Base-by-base conservation (phyloP, 2,113 vertebrate genomes). In the Eidolon helvum region DNA sequence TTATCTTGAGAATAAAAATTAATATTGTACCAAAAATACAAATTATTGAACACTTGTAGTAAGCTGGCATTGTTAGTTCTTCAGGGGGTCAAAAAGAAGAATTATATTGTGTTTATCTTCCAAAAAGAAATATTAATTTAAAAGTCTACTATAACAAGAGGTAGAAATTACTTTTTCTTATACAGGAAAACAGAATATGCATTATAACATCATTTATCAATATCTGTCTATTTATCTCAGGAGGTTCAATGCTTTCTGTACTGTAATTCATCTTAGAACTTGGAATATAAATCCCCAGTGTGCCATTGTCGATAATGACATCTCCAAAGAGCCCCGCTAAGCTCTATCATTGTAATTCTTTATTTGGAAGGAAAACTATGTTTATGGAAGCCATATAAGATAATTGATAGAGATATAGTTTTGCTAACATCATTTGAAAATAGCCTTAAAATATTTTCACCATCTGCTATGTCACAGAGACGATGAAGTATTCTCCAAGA, bases 391-490 rank as follows among this genome's bases (percentile, higher is more conserved):
- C n/a, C 71, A 68, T 53, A 16, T 43, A 82, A 86, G 45, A 79
- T 61, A 94, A 96, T 65, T 91, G 66, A 94, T 53, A 90, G 80
- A 94, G 84, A 95, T 80, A 65, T 43, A 74, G 75, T 77, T 97
- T 96, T 38, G n/a, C 22, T 91, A 87, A 79, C 68, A 88, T 79
- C 65, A 57, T 92, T 94, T 97, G 71, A 95, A 97, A 97, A 91
- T 86, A 86, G 43, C 53, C 48, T 82, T 93, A 90, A 94, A 94
- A 95, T 94, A 88, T 86, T 94, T 92, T 88, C 50, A 83, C 95
- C 94, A 96, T 97, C 92, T 97, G 92, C 68, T 96, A 4, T 57
- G 33, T 74, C 91, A 69, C 33, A 82, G 80, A 86, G 26, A 96
- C 69, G 48, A 71, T 72, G 80, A 95, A 75, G 43, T 82, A 82